Percentiles rank a stretch among this genome's conserved stretches.
phyloP scores from a whole-genome alignment of 2,888 invertebrate species.

The Plutella xylostella region DNA sequence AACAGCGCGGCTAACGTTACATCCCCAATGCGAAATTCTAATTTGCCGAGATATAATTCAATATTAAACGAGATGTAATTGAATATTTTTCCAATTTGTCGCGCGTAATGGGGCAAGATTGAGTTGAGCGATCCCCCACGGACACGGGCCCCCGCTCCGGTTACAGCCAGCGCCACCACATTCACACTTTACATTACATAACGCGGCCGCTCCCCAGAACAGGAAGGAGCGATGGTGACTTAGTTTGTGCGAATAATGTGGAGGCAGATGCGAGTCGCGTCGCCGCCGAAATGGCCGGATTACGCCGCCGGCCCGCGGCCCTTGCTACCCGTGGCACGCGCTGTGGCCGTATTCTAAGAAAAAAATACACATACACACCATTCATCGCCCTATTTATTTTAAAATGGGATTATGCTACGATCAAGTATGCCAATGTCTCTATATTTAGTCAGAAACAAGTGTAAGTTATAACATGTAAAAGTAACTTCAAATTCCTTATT shows the following conservation, averaged over 20 bases:
- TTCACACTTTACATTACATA: neutral
- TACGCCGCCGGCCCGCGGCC: slow-evolving; percentile 14
- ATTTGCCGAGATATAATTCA: slow-evolving; percentile 67
- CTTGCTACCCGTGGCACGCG: slow-evolving; percentile 43
- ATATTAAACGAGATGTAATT: slow-evolving; percentile 68
- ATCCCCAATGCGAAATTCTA: slow-evolving; percentile 57
- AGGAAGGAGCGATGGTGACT: neutral
- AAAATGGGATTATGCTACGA: slow-evolving; percentile 35
- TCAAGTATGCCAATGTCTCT: neutral
- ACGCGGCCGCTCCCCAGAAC: neutral
- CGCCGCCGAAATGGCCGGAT: slow-evolving; percentile 17
- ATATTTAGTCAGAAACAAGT: slow-evolving; percentile 4
- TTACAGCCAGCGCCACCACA: slow-evolving; percentile 23
- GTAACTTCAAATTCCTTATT: too few species aligned
- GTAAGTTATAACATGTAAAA: slow-evolving; percentile 2
- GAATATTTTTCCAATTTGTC: slow-evolving; percentile 71
- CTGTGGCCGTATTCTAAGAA: slow-evolving; percentile 37
- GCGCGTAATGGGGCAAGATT: slow-evolving; percentile 69
- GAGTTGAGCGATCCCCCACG: slow-evolving; percentile 58
- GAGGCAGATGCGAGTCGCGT: slow-evolving; percentile 25
- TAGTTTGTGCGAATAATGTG: neutral
- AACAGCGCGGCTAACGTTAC: slow-evolving; percentile 19
- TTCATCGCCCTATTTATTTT: slow-evolving; percentile 40
- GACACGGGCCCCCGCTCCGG: slow-evolving; percentile 17
- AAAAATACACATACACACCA: slow-evolving; percentile 38